Conservation (phyloP, 2,113 vertebrate species). For the Leptosomus discolor region DNA sequence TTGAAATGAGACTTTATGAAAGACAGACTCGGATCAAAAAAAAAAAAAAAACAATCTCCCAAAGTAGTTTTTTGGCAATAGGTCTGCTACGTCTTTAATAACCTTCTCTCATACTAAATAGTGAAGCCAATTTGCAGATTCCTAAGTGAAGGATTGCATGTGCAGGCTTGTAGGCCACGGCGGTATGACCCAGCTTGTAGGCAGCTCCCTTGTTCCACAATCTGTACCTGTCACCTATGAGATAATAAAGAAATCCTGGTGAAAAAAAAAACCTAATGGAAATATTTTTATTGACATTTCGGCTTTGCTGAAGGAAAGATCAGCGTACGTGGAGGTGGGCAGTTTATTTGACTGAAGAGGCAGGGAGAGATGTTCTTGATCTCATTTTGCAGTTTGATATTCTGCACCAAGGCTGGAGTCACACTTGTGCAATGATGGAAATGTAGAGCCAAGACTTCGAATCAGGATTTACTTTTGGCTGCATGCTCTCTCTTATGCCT, state of each 20-base stretch:
- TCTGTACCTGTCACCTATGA: background rate
- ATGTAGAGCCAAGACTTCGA: background rate
- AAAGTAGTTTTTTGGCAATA: conserved; percentile 1
- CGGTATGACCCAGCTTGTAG: background rate
- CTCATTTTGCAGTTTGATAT: fast-evolving
- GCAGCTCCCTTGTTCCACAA: background rate
- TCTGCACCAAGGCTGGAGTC: background rate
- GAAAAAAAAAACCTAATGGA: background rate
- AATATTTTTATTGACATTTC: background rate
- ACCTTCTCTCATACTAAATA: background rate
- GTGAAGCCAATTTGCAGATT: background rate
- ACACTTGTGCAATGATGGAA: fast-evolving
- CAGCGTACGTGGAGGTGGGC: background rate
- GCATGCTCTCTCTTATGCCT: too few relatives aligned
- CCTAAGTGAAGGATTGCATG: background rate
- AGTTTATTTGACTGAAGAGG: background rate
- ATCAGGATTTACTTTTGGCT: background rate
- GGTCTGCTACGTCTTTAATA: background rate
- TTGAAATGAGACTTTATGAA: background rate
- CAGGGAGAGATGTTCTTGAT: background rate
- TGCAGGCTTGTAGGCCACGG: background rate
- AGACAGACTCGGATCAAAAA: background rate
- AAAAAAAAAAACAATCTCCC: background rate
- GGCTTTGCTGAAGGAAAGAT: background rate
- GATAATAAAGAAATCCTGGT: background rate